Base-by-base conservation (phyloP, 1,140 invertebrate species). In the Lordiphosa stackelbergi region DNA sequence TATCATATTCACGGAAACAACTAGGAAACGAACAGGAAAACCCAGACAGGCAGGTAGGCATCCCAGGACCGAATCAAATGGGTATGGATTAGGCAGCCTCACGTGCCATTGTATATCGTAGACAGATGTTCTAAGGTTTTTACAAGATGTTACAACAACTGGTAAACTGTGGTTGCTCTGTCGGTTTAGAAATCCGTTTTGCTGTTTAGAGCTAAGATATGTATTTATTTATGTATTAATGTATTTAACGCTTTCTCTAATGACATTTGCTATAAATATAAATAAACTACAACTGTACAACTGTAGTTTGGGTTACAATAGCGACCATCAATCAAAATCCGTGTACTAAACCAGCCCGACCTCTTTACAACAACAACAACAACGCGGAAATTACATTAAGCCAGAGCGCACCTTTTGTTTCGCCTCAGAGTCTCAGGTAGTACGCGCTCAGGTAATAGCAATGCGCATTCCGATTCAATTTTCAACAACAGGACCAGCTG, bases 31-130 rank as follows among this genome's bases (percentile, higher is more conserved):
- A n/a, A n/a, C n/a, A n/a, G n/a, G 4, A 8, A 19, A 28, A 31
- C 11, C 24, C 24, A 60, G 53, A 45, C 37, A 62, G 19, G 41
- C 28, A 66, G 52, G 53, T 61, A 53, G 13, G 13, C n/a, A 43
- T 19, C 37, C 11, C 11, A 24, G 47, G 31, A 28, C 37, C 31
- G 12, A 56, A 49, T 40, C 47, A 56, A 12, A 54, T 64, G 73
- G 64, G 69, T 77, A 54, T 64, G 73, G 64, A 72, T 77, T 72
- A 56, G 45, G 40, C 48, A 52, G 49, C 46, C 51, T 72, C 73
- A 77, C 73, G 69, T 77, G 73, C 59, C 69, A 77, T 61, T 68
- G 57, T 69, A 34, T 3, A 19, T 19, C 19, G 3, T 19, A 7
- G 62, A 47, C 64, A 66, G 62, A 66, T 66, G 64, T 47, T 53